Base-by-base conservation (phyloP, 1,140 invertebrate genomes). In the Polypedilum vanderplanki region DNA sequence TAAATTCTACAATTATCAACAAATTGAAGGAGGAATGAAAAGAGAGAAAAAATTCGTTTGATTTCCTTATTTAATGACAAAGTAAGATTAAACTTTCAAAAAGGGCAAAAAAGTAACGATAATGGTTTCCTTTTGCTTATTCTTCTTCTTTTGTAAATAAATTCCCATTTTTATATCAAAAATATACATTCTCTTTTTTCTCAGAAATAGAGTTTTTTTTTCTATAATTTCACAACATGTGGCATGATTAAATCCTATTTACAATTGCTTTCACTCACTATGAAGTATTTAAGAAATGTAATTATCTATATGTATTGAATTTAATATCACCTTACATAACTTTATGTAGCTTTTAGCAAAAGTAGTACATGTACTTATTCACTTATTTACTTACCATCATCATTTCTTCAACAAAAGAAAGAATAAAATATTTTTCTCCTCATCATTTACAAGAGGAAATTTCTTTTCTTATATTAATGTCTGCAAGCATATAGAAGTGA, bases 91-190 rank as follows among this genome's bases (percentile, higher is more conserved):
- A 57, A 57, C 12, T 57, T n/a, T 57, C 46, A 57, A n/a, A 57
- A n/a, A 57, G 46, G 24, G 5, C 1, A 57, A 57, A 9, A n/a
- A 57, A 57, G 10, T 57, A 57, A 57, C 46, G 12, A 57, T 57
- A 3, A 57, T n/a, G 46, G 46, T 15, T 57, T 57, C 41, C 41
- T 46, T 46, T 46, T 46, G 9, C 41, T 57, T 57, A 4, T 57
- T 46, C 41, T 12, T 46, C 41, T 46, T 46, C 15, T 57, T 57
- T 57, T 57, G 46, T 57, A 57, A 57, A 57, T 57, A 57, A 57
- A 57, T n/a, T n/a, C n/a, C 46, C 46, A n/a, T 57, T 57, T 57
- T 57, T n/a, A 46, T 57, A 57, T 57, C 46, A 57, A 57, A 57
- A 57, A 57, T 57, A 57, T 57, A 57, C n/a, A n/a, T 57, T 57